Base-by-base conservation (phyloP, 1,140 invertebrate genomes). In the Asbolus verrucosus region DNA sequence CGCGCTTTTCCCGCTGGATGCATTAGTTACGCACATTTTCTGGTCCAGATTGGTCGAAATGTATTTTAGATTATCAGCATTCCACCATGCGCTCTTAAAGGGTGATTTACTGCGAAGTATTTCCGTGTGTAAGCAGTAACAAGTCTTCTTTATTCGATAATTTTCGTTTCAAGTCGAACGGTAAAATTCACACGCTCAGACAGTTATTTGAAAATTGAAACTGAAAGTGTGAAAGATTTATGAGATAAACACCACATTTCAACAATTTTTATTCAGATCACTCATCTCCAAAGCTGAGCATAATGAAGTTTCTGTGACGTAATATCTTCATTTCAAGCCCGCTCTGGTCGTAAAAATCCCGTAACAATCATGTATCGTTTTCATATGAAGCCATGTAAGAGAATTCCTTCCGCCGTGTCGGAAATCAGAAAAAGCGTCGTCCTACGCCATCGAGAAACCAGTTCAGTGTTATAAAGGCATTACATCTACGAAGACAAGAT, bases 381-480 rank as follows among this genome's bases (percentile, higher is more conserved):
- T 14, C 6, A 33, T 5, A 14, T 16, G 6, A 46, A 14, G 63
- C 9, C 8, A 54, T 39, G 9, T 11, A 18, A 18, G 66, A 24
- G n/a, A 15, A 31, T 21, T 31, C 50, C 61, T 24, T 24, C 54
- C 36, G 43, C 38, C 36, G 43, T 67, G 38, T 41, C 30, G 21
- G 39, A 46, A 65, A 54, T 67, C 19, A 70, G 21, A 54, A 38
- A 19, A 11, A 62, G 43, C 15, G 33, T 67, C 61, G 11, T 61
- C 69, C 65, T 71, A 68, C 46, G 38, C 63, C 8, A 19, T 18
- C 54, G 43, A 14, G 38, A 38, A 60, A 59, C 36, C 54, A 59
- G 36, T 70, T 31, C 24, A 67, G 31, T 38, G 43, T 41, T 36
- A 60, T 60, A 71, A 70, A 66, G n/a, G 38, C 24, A 18, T 30